A percentile compares a stretch with the other conserved stretches of the same genome.
These are phyloP conservation scores for Tachystola acroxantha DNA, from an alignment of 2,888 invertebrate species.

Conservation along the genomic window DNA sequence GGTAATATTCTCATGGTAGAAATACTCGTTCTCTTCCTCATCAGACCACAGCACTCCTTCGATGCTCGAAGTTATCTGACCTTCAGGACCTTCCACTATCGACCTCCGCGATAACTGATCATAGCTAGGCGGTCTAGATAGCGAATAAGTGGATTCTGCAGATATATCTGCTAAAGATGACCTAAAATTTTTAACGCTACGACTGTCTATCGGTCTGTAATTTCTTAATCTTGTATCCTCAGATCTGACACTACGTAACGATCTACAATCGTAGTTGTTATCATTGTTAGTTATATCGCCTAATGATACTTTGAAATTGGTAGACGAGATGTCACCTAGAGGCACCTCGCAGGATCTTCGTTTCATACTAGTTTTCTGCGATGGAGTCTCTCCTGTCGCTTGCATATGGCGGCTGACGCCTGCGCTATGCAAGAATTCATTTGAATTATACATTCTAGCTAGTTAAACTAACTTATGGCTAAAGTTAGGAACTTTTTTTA, in stretches of 20 bases:
- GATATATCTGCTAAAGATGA: conserved; percentile 64
- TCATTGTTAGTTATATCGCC: conserved; percentile 58
- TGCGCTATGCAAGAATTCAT: conserved; percentile 66
- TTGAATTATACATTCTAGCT: conserved; percentile 64
- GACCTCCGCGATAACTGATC: conserved; percentile 68
- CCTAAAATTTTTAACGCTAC: conserved; percentile 66
- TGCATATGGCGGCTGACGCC: conserved; percentile 72
- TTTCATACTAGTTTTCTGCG: conserved; percentile 70
- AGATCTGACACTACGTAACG: conserved; percentile 55
- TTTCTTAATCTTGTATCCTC: conserved; percentile 55
- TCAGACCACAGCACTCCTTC: conserved; percentile 75
- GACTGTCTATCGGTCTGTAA: conserved; percentile 63
- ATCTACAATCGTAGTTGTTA: conserved; percentile 58
- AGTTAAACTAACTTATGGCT: conserved; percentile 25
- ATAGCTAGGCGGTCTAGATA: conserved; percentile 66
- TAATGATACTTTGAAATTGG: conserved; percentile 68
- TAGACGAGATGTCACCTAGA: conserved; percentile 63
- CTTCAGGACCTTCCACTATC: conserved; percentile 55
- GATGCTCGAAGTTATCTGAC: conserved; percentile 67
- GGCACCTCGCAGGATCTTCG: conserved; percentile 69
- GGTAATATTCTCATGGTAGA: conserved; percentile 71
- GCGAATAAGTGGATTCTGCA: conserved; percentile 31
- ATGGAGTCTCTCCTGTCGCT: conserved; percentile 66
- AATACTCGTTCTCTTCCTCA: conserved; percentile 73
- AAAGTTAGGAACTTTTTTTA: conserved; percentile 68